phyloP scores from a whole-genome alignment of 2,888 invertebrate genomes.

The Pardosa pseudoannulata region DNA sequence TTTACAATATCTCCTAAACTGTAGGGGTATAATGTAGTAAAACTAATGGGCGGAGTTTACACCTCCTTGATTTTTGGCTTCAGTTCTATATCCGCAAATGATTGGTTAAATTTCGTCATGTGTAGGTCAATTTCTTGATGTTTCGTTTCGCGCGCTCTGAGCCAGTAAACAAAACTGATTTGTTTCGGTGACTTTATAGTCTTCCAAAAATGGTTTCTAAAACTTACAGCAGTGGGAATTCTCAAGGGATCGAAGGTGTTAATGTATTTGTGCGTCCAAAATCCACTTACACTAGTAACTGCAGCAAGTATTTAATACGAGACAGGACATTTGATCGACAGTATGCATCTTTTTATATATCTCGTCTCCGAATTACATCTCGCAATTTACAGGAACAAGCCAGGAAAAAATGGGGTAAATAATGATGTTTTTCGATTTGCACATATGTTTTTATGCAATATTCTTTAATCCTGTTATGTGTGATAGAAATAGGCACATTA shows the following conservation, averaged over 20 bases:
- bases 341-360: conserved; percentile 57
- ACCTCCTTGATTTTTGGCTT: too few species aligned
- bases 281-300: conserved; percentile 25
- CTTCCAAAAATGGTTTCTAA: not conserved
- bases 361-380: conserved; percentile 32
- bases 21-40: too few species aligned
- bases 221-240: not conserved
- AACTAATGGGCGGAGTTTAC: too few species aligned
- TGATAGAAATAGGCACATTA: too few species aligned
- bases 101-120: too few species aligned
- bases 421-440: not conserved
- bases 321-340: conserved; percentile 61
- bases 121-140: too few species aligned
- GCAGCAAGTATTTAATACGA: conserved; percentile 37
- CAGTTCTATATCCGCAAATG: too few species aligned
- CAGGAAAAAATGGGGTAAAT: conserved; percentile 60
- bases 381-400: conserved; percentile 32
- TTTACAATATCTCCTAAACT: too few species aligned
- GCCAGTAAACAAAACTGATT: too few species aligned
- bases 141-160: too few species aligned
- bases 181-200: too few species aligned
- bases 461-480: too few species aligned
- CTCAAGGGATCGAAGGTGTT: not conserved
- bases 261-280: conserved; percentile 10
- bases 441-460: not conserved